Evolutionary conservation across 2,888 invertebrate genomes (phyloP), one percentile per base, ranked within the genome.

Genomic region (Myathropa florea): DNA sequence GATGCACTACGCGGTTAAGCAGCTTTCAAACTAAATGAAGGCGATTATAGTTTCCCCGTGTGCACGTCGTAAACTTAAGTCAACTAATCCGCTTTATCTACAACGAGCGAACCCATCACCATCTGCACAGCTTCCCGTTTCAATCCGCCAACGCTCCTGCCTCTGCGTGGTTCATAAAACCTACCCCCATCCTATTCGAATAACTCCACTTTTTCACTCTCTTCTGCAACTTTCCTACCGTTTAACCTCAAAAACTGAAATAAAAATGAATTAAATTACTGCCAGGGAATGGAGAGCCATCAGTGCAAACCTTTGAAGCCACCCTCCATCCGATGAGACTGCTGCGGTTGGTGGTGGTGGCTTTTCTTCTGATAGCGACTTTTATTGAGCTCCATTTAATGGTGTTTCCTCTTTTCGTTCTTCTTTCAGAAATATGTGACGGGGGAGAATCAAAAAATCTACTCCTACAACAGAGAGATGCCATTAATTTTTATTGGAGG

Each of bases 401-500:
- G 46, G 6, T 18, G 46, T 70, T 88, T 90, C 88, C 82, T 88
- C 84, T 61, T 53, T 72, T 80, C 79, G 70, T 88, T 89, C 82
- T 88, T 83, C 86, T 93, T 92, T 4, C 92, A 95, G 94, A 95
- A 95, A 92, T 95, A 94, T 91, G 94, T 95, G 71, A 92, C 94
- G 87, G 95, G 95, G 67, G 92, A 93, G 81, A 95, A 96, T 92
- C 94, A 94, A 89, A 95, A 95, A 91, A 93, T 94, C 76, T 96
- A 96, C 93, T 94, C 95, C 82, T 97, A 97, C 93, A 96, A 97
- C 92, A 95, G 97, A 90, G 95, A 96, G 89, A 97, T 98, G 96
- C 98, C 98, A 90, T 94, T 98, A 89, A 97, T 98, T 92, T 98
- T 98, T 94, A 98, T 99, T 92, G 99, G 99, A 81, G 99, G 99